A percentile compares a stretch with the other conserved stretches of the same genome.
Conservation (phyloP, 1,140 invertebrate genomes). For the Adoxophyes honmai region DNA sequence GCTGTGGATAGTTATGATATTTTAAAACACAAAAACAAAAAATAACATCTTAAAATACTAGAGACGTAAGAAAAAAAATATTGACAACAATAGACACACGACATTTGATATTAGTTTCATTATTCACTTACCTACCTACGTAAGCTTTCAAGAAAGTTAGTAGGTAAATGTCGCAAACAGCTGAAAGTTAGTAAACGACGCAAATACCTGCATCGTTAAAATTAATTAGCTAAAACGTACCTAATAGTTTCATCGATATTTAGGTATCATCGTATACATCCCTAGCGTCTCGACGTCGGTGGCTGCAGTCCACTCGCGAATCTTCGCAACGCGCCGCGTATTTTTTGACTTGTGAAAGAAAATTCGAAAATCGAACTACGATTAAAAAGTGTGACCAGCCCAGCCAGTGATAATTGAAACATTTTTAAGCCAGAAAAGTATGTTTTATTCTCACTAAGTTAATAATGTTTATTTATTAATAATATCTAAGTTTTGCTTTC, state of each 20-base stretch:
- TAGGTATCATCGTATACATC: constrained; percentile 28
- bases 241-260: constrained; percentile 29
- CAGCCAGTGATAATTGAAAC: constrained; percentile 19
- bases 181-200: no score
- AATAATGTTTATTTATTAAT: background rate
- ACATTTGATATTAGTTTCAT: no score
- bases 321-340: constrained; percentile 38
- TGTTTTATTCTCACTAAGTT: background rate
- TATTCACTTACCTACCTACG: no score
- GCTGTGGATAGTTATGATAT: no score
- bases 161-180: no score
- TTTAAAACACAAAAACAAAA: no score
- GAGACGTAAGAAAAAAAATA: no score
- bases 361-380: constrained; percentile 32
- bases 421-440: constrained; percentile 2
- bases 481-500: background rate
- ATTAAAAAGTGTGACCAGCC: constrained; percentile 23
- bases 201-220: no score
- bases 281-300: constrained; percentile 32
- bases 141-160: no score
- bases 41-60: no score
- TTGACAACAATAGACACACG: no score
- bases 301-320: constrained; percentile 50
- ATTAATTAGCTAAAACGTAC: constrained; percentile 20
- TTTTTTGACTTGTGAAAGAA: constrained; percentile 34